Evolutionary conservation across 2,888 invertebrate genomes (phyloP).

Genomic region (Netelia inedita): DNA sequence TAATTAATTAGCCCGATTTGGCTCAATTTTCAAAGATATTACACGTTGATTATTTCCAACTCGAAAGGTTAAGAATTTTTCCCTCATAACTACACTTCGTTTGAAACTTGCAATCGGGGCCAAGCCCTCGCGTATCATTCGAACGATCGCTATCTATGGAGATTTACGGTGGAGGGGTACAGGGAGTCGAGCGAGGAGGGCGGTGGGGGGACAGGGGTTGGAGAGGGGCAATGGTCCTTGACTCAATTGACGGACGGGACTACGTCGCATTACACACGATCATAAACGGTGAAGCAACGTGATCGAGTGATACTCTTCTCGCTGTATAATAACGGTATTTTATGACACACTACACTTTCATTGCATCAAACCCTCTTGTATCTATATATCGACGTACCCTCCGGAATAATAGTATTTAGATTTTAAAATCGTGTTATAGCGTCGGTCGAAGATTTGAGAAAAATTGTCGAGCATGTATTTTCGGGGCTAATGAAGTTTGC

Average conservation of each 20-base stretch:
- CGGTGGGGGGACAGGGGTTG: not conserved
- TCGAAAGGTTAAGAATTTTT: not conserved
- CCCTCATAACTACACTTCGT: not conserved
- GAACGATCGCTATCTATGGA: not conserved
- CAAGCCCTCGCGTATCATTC: not conserved
- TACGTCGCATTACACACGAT: constrained; percentile 5
- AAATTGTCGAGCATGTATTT: no score
- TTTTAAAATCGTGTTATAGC: no score
- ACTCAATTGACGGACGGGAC: constrained; percentile 39
- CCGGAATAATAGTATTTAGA: no score
- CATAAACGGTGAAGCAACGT: not conserved
- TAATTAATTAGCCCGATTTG: no score
- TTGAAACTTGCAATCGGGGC: not conserved
- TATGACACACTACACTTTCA: not conserved
- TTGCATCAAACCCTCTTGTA: not conserved
- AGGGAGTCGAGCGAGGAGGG: not conserved
- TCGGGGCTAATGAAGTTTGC: not conserved
- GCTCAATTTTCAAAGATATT: no score
- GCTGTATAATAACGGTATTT: not conserved
- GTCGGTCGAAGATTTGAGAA: no score
- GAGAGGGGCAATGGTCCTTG: constrained; percentile 3
- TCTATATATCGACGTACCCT: no score
- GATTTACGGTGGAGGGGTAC: not conserved
- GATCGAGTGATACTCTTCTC: not conserved
- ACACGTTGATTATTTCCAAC: no score